Evolutionary conservation across 2,797 vertebrate genomes (phyloP).

Genomic region (Peromyscus eremicus): DNA sequence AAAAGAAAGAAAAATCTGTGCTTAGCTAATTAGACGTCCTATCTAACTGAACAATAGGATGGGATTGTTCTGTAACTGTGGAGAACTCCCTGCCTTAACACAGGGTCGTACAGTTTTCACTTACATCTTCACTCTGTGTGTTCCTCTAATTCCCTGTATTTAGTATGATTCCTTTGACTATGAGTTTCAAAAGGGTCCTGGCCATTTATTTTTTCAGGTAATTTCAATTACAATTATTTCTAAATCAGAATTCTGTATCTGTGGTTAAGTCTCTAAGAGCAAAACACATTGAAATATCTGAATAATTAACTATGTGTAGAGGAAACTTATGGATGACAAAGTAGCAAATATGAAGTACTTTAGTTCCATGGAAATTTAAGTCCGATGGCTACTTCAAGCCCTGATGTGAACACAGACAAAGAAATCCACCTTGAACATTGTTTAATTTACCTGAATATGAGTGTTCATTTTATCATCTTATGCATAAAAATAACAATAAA

Average conservation of each 20-base stretch:
- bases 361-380: background rate
- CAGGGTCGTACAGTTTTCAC: background rate
- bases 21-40: conserved; percentile 81
- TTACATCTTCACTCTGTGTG: background rate
- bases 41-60: conserved; percentile 80
- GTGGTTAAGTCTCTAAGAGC: background rate
- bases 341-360: background rate
- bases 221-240: conserved; percentile 46
- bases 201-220: conserved; percentile 23
- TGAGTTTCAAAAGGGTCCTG: background rate
- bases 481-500: background rate
- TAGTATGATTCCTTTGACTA: conserved; percentile 46
- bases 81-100: conserved; percentile 64
- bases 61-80: conserved; percentile 68
- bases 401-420: background rate
- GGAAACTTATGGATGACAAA: background rate
- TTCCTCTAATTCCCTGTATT: conserved; percentile 15
- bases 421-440: background rate
- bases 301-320: background rate
- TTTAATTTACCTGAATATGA: background rate
- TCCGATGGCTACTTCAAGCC: background rate
- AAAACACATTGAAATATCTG: background rate
- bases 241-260: background rate
- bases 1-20: conserved; percentile 79
- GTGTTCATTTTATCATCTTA: background rate